Conservation (phyloP, 2,888 invertebrate species). For the Perizoma flavofasciatum region DNA sequence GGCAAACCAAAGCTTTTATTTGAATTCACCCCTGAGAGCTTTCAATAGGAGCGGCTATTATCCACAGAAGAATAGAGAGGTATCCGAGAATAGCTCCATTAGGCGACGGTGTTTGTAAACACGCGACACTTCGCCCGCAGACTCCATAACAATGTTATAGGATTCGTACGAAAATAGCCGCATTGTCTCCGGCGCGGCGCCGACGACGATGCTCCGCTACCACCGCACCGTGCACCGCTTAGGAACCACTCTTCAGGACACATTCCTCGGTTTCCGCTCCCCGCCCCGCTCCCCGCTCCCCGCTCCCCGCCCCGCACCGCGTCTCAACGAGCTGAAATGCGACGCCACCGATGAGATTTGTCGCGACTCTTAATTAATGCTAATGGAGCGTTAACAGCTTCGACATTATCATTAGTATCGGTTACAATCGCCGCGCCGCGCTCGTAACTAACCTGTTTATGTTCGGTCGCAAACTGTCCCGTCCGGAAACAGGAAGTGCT, state of each 20-base stretch:
- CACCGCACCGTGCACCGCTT: neutral
- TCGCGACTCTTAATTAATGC: conserved; percentile 70
- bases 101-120: conserved; percentile 70
- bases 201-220: conserved; percentile 33
- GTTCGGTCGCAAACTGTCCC: conserved; percentile 2
- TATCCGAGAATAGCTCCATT: conserved; percentile 68
- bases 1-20: no score
- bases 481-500: conserved; percentile 19
- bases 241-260: conserved; percentile 37
- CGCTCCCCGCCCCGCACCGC: conserved; percentile 40
- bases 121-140: conserved; percentile 44
- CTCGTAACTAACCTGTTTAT: neutral
- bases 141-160: conserved; percentile 16
- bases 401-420: conserved; percentile 61
- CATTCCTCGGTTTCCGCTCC: no score
- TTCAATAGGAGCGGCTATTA: conserved; percentile 20
- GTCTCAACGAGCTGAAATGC: conserved; percentile 59
- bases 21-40: neutral
- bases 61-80: conserved; percentile 40
- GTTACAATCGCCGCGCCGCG: conserved; percentile 34
- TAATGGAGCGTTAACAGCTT: conserved; percentile 71
- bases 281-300: conserved; percentile 28
- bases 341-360: conserved; percentile 58
- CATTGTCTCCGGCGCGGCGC: conserved; percentile 44
- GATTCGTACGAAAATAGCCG: conserved; percentile 40